These are phyloP conservation scores for Caenorhabditis tropicalis DNA, from an alignment of 1,140 invertebrate species.

Conservation along the genomic window DNA sequence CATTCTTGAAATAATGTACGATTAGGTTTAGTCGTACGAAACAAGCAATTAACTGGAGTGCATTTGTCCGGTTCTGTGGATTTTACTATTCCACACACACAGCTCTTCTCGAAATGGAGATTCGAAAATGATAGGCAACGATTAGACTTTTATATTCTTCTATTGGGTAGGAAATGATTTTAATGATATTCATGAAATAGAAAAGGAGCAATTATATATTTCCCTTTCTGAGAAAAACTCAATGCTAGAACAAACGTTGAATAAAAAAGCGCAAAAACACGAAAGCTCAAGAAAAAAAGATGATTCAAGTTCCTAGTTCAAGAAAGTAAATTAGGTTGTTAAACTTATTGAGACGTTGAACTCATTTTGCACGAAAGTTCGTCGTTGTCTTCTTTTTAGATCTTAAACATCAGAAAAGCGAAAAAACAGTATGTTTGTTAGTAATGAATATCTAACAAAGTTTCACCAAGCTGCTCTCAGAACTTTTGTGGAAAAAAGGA, in stretches of 20 bases:
- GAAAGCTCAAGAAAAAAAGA: background rate
- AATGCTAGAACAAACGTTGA: too few relatives aligned
- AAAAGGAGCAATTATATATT: too few relatives aligned
- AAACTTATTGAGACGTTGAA: background rate
- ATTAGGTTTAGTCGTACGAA: background rate
- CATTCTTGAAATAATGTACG: background rate
- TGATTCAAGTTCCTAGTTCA: background rate
- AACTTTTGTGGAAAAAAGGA: background rate
- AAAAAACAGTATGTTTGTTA: background rate
- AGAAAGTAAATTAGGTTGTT: background rate
- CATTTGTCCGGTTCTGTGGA: background rate
- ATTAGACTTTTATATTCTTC: too few relatives aligned
- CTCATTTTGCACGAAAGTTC: background rate
- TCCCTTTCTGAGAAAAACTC: too few relatives aligned
- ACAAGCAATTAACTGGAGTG: background rate
- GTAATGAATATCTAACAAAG: background rate
- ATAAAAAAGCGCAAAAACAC: background rate
- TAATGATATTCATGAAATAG: too few relatives aligned
- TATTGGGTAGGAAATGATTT: too few relatives aligned
- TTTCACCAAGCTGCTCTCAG: background rate
- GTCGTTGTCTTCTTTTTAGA: background rate
- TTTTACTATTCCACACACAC: background rate
- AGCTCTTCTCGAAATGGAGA: background rate
- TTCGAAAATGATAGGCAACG: background rate
- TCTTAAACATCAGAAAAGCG: background rate